Evolutionary conservation across 2,888 invertebrate species (phyloP).

Genomic region (Andrena marginata): DNA sequence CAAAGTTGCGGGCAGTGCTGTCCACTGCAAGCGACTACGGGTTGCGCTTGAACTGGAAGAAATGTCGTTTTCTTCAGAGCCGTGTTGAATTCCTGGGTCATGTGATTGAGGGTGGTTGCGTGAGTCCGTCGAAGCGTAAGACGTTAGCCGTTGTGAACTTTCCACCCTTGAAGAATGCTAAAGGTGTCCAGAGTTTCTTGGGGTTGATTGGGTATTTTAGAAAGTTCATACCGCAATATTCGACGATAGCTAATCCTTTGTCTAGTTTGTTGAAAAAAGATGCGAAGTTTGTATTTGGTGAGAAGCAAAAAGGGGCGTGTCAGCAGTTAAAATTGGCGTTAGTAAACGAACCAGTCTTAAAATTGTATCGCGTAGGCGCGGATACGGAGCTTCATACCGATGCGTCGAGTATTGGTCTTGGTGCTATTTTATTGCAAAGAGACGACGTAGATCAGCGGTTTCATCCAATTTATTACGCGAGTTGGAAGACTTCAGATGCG

Average conservation of each 20-base stretch:
- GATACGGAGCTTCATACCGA: slow-evolving; percentile 5
- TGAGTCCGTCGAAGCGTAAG: slow-evolving; percentile 38
- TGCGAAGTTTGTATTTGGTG: background rate
- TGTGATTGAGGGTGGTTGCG: background rate
- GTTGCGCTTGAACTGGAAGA: slow-evolving; percentile 25
- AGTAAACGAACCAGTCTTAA: background rate
- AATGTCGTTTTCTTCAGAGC: slow-evolving; percentile 14
- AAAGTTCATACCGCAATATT: slow-evolving; percentile 63
- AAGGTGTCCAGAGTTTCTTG: slow-evolving; percentile 42
- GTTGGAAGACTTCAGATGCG: slow-evolving; percentile 64
- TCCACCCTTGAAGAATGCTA: slow-evolving; percentile 27
- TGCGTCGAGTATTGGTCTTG: slow-evolving; percentile 49
- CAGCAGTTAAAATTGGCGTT: background rate
- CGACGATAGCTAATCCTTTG: slow-evolving; percentile 71
- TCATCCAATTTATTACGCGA: slow-evolving; percentile 68
- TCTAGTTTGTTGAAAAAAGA: slow-evolving; percentile 64
- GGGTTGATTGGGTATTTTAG: slow-evolving; percentile 66
- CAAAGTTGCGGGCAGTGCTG: background rate
- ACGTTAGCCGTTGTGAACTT: slow-evolving; percentile 56
- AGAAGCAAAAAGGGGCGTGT: background rate
- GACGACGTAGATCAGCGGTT: slow-evolving; percentile 49
- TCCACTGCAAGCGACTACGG: slow-evolving; percentile 1
- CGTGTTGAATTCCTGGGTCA: slow-evolving; percentile 10
- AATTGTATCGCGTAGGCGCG: background rate
- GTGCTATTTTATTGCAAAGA: slow-evolving; percentile 65